Base-by-base conservation (phyloP, 2,797 vertebrate genomes). In the Pogoniulus pusillus region DNA sequence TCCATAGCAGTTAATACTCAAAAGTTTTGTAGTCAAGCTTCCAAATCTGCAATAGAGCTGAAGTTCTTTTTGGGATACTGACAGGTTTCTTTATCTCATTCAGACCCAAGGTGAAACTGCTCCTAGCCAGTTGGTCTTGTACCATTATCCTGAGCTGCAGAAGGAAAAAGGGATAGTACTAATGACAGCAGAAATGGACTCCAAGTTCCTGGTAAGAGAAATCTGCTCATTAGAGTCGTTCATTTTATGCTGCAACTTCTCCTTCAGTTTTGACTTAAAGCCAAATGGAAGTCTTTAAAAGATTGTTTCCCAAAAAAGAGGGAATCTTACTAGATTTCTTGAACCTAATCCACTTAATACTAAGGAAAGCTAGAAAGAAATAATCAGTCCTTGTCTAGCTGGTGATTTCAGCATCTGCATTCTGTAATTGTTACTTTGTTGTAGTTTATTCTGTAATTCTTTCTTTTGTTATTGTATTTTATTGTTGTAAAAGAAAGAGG, bases 161-260 rank as follows among this genome's bases (percentile, higher is more conserved):
- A 95, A 98, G 89, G 97, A 98, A 82, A 99, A 99, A 93, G 98
- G 98, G 32, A 94, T 99, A 19, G 98, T 99, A 47, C 97, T 99
- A 60, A 98, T 99, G 98, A 99, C 98, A 10, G 98, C 99, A 24
- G 99, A 99, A 97, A 98, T 98, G 97, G 98, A 99, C 95, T 94
- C 97, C 51, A 98, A 97, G 75, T 98, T 98, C 94, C 96, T 99
- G 86, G 99, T 99, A 96, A 96, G 97, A 88, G 37, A 88, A 76
- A 16, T 45, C 18, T 73, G 13, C 29, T 77, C 11, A 3, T 0
- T 80, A 24, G 8, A 59, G 85, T 75, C 35, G 34, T 69, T 85
- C 32, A 45, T 87, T 68, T 78, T 85, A 17, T 58, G 29, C 69
- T 90, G 43, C 34, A 51, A 9, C 5, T 82, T 17, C 24, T 80